Conservation (phyloP, 2,888 invertebrate genomes). For the Acrocyrtus sp. region DNA sequence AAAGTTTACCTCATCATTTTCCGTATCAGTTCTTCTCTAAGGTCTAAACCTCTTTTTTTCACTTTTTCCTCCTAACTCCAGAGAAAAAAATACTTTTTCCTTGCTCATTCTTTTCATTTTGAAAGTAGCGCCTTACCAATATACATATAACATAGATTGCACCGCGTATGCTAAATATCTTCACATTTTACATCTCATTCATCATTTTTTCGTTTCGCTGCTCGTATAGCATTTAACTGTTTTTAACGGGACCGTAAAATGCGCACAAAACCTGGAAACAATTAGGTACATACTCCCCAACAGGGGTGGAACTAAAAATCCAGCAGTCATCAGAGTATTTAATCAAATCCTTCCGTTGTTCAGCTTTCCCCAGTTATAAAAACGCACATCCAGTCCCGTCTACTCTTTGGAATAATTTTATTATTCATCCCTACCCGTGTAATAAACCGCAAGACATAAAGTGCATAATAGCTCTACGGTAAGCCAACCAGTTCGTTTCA, state of each 20-base stretch:
- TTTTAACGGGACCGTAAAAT: too few species aligned
- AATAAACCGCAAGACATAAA: not conserved
- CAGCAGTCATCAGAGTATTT: not conserved
- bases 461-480: not conserved
- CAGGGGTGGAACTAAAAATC: too few species aligned
- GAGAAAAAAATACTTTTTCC: not conserved
- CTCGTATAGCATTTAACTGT: too few species aligned
- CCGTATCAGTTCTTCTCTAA: slow-evolving; percentile 41
- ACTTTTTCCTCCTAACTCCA: slow-evolving; percentile 30
- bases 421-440: not conserved
- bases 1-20: slow-evolving; percentile 47
- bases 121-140: too few species aligned
- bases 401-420: slow-evolving; percentile 15
- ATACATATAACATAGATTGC: too few species aligned
- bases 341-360: slow-evolving; percentile 27
- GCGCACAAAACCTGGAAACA: not conserved
- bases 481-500: not conserved
- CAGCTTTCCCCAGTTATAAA: slow-evolving; percentile 25
- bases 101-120: too few species aligned
- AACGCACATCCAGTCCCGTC: not conserved
- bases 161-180: not conserved
- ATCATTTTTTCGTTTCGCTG: too few species aligned
- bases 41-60: slow-evolving; percentile 21
- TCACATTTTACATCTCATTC: too few species aligned
- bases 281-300: not conserved